Percentiles rank a stretch among this genome's conserved stretches.
Evolutionary conservation across 2,797 vertebrate species (phyloP).

Genomic region (Staurois parvus): DNA sequence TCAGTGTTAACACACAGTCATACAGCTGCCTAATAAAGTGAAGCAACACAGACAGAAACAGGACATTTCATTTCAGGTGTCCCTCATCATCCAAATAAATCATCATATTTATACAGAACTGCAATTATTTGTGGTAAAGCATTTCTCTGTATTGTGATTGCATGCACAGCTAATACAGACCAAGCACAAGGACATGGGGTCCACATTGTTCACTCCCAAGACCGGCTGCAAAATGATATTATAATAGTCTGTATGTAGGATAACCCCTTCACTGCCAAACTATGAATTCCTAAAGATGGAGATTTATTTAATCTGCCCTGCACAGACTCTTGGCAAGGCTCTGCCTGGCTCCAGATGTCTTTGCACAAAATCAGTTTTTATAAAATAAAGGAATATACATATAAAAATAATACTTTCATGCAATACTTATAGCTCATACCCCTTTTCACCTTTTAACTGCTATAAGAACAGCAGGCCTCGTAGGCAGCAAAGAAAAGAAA

Average conservation of each 20-base stretch:
- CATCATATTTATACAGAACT: not conserved
- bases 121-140: not conserved
- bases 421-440: constrained; percentile 68
- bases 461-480: constrained; percentile 27
- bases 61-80: too few species aligned
- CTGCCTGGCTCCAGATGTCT: constrained; percentile 35
- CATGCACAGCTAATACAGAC: not conserved
- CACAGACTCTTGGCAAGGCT: not conserved
- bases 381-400: constrained; percentile 69
- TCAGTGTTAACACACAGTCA: too few species aligned
- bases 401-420: constrained; percentile 71
- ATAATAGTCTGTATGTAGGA: not conserved
- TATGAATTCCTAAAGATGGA: not conserved
- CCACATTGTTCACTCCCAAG: not conserved
- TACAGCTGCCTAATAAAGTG: too few species aligned
- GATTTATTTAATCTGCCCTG: not conserved
- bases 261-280: constrained; percentile 14
- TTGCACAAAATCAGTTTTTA: constrained; percentile 65
- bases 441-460: constrained; percentile 32
- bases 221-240: not conserved
- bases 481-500: constrained; percentile 18
- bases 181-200: not conserved
- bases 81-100: not conserved
- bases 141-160: not conserved
- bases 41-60: too few species aligned